Base-by-base conservation (phyloP, 1,140 invertebrate species). In the Batillaria attramentaria region DNA sequence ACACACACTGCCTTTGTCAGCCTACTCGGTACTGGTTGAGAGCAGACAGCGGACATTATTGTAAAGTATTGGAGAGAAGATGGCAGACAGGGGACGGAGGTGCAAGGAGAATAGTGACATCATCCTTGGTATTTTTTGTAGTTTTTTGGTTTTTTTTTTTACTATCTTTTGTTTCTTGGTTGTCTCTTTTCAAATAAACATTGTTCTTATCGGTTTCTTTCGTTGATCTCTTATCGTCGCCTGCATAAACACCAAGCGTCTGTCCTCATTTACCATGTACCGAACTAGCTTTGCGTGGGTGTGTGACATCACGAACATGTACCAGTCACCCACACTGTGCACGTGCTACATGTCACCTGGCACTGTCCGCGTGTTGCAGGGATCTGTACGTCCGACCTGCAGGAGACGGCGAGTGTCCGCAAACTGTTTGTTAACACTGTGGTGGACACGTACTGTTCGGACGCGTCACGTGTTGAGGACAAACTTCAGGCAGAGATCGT, bases 301-400 rank as follows among this genome's bases (percentile, higher is more conserved):
- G 28, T n/a, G n/a, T n/a, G n/a, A n/a, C n/a, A n/a, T n/a, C n/a
- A n/a, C n/a, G n/a, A n/a, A n/a, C n/a, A n/a, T n/a, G n/a, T n/a
- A n/a, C n/a, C n/a, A n/a, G n/a, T n/a, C n/a, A 68, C 37, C 66
- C 62, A 37, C 65, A 8, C 37, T 31, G 24, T 76, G 18, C 16
- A 20, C 37, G 13, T 60, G 20, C 28, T 18, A 2, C 72, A 37
- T n/a, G 31, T 35, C 20, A 20, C 35, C 24, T 28, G 68, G 66
- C 74, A 50, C 39, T 46, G 69, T 60, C 37, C 0, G 72, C 70
- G 24, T 28, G 70, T 83, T 84, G 39, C 54, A 88, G 87, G 86
- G n/a, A 43, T 88, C n/a, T 57, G 70, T 37, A 85, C 84, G 39
- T 81, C 84, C 35, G 85, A 87, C 77, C 68, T 83, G 33, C 78